phyloP scores from a whole-genome alignment of 2,888 invertebrate species.

The Drosophila multiciliata region DNA sequence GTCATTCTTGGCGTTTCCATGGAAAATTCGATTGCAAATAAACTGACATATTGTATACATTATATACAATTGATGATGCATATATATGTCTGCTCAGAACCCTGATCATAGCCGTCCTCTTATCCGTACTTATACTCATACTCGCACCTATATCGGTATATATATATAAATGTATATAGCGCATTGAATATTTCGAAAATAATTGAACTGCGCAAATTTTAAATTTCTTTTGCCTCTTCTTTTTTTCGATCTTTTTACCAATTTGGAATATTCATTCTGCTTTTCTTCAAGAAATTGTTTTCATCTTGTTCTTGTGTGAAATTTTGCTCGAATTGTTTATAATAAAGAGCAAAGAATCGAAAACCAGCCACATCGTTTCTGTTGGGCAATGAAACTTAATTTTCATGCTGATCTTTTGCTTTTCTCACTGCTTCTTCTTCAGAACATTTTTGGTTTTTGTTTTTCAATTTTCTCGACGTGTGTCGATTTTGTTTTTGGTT shows the following conservation, averaged over 20 bases:
- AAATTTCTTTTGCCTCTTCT: slow-evolving; percentile 35
- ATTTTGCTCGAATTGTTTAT: slow-evolving; percentile 69
- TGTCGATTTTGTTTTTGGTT: slow-evolving; percentile 29
- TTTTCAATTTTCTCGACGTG: slow-evolving; percentile 31
- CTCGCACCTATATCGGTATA: slow-evolving; percentile 8
- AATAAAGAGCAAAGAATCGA: slow-evolving; percentile 64
- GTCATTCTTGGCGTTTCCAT: slow-evolving; percentile 27
- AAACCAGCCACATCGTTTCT: slow-evolving; percentile 47
- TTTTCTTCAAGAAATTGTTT: slow-evolving; percentile 33
- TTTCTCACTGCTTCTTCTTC: background rate
- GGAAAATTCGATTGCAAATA: slow-evolving; percentile 41
- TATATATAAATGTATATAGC: slow-evolving; percentile 30
- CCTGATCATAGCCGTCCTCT: background rate
- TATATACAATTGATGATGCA: background rate
- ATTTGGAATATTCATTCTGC: slow-evolving; percentile 42
- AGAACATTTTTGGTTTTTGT: background rate
- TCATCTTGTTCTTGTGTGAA: slow-evolving; percentile 42
- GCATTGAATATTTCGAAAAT: slow-evolving; percentile 42
- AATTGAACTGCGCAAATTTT: slow-evolving; percentile 78
- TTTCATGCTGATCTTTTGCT: slow-evolving; percentile 31
- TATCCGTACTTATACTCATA: background rate
- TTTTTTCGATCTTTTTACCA: background rate
- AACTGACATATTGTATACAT: slow-evolving; percentile 8
- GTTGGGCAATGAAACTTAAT: slow-evolving; percentile 70
- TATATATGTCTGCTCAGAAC: slow-evolving; percentile 1